Conservation (phyloP, 2,113 vertebrate genomes). For the Albula goreensis region DNA sequence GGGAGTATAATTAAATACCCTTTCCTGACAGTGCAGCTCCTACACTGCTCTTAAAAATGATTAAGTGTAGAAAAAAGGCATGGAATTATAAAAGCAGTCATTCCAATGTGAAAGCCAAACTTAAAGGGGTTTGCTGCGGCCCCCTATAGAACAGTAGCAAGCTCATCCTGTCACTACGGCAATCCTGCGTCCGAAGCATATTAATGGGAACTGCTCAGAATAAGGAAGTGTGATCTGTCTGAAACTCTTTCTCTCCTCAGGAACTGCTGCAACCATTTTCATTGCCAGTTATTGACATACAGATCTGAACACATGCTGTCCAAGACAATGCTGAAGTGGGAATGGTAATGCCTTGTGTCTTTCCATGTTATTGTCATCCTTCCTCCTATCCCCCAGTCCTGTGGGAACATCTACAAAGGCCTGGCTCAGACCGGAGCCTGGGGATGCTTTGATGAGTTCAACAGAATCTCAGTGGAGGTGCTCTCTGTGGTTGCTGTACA, state of each 20-base stretch:
- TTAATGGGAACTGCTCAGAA: background rate
- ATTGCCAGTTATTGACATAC: background rate
- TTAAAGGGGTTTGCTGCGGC: background rate
- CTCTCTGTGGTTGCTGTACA: conserved; percentile 95
- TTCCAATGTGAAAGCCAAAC: background rate
- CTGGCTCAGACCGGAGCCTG: conserved; percentile 95
- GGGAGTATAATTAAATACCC: background rate
- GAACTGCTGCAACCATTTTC: background rate
- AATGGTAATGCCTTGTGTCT: background rate
- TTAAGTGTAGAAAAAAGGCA: background rate
- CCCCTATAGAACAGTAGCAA: background rate
- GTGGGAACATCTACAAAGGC: conserved; percentile 97
- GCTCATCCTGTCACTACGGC: background rate
- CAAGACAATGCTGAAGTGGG: background rate
- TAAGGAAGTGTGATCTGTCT: background rate
- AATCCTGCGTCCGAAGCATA: background rate
- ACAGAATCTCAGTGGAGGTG: conserved; percentile 95
- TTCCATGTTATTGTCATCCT: conserved; percentile 2
- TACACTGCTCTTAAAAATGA: background rate
- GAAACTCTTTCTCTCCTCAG: background rate
- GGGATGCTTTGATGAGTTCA: conserved; percentile 98
- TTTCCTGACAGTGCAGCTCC: background rate
- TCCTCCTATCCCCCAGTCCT: conserved; percentile 74
- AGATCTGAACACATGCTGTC: background rate
- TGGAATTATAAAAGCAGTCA: background rate